A percentile compares a stretch with the other conserved stretches of the same genome.
Conservation (phyloP, 2,888 invertebrate genomes). For the Apoda limacodes region DNA sequence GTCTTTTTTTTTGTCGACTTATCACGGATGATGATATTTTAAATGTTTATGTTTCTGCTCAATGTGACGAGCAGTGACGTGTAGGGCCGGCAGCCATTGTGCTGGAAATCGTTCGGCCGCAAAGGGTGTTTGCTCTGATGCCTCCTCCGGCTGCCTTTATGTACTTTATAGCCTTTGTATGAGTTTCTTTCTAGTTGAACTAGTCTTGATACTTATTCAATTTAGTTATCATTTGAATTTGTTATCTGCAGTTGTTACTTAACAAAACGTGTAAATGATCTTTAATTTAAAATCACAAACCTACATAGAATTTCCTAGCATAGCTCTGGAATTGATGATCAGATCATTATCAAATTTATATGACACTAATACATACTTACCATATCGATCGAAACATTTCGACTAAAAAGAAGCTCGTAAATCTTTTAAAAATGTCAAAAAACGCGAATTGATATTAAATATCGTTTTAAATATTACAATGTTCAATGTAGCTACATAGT, state of each 20-base stretch:
- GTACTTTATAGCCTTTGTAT: constrained; percentile 20
- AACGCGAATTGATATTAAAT: no score
- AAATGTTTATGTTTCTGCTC: constrained; percentile 66
- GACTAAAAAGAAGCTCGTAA: no score
- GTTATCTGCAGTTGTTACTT: constrained; percentile 4
- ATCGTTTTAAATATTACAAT: no score
- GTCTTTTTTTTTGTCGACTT: constrained; percentile 34
- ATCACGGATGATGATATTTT: constrained; percentile 56
- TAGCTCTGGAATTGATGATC: no score
- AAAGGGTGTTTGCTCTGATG: constrained; percentile 41
- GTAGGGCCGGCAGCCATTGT: constrained; percentile 47
- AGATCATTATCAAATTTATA: no score
- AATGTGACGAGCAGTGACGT: constrained; percentile 55
- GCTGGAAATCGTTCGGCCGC: constrained; percentile 37
- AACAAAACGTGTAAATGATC: no score
- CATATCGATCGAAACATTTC: no score
- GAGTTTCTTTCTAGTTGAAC: not conserved
- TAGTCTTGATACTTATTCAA: constrained; percentile 43
- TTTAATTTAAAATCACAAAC: no score
- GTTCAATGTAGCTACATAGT: no score
- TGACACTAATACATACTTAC: no score
- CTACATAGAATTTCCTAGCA: no score
- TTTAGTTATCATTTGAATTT: constrained; percentile 1
- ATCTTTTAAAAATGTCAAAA: no score
- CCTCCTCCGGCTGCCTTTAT: constrained; percentile 38